Conservation (phyloP, 64 coral and sea anemone species). For the Cladopsammia gracilis region DNA sequence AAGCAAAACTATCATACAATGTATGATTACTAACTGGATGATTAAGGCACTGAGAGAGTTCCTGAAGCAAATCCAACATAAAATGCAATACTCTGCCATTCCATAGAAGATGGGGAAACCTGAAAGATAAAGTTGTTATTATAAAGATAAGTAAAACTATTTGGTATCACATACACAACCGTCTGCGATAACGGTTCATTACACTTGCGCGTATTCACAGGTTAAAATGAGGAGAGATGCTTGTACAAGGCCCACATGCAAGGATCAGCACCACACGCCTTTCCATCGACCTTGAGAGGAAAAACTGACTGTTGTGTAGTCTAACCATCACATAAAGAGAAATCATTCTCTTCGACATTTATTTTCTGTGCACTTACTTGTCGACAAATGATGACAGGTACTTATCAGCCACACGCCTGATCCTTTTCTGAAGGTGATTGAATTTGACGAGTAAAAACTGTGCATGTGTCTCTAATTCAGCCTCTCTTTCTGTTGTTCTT, state of each 20-base stretch:
- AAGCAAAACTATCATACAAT: background rate
- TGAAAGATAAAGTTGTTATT: background rate
- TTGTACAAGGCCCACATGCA: too few species aligned
- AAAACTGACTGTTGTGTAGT: too few species aligned
- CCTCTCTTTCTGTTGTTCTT: conserved; percentile 74
- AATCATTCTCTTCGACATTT: too few species aligned
- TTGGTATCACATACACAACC: too few species aligned
- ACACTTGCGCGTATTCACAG: too few species aligned
- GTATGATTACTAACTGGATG: conserved; percentile 71
- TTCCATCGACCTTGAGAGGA: too few species aligned
- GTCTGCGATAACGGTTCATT: too few species aligned
- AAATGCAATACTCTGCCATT: conserved; percentile 92
- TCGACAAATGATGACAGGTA: conserved; percentile 89
- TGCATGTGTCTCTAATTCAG: conserved; percentile 90
- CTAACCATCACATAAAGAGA: too few species aligned
- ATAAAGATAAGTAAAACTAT: too few species aligned
- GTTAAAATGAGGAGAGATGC: too few species aligned
- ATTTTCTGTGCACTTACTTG: conserved; percentile 61
- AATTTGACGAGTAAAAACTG: conserved; percentile 93
- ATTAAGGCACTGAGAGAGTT: conserved; percentile 85
- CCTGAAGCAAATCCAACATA: conserved; percentile 94
- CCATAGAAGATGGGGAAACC: conserved; percentile 98
- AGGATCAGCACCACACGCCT: too few species aligned
- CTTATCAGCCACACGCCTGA: conserved; percentile 93
- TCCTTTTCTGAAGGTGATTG: conserved; percentile 85